These are phyloP conservation scores for Dynastes tityus DNA, from an alignment of 2,888 invertebrate species.

Conservation along the genomic window DNA sequence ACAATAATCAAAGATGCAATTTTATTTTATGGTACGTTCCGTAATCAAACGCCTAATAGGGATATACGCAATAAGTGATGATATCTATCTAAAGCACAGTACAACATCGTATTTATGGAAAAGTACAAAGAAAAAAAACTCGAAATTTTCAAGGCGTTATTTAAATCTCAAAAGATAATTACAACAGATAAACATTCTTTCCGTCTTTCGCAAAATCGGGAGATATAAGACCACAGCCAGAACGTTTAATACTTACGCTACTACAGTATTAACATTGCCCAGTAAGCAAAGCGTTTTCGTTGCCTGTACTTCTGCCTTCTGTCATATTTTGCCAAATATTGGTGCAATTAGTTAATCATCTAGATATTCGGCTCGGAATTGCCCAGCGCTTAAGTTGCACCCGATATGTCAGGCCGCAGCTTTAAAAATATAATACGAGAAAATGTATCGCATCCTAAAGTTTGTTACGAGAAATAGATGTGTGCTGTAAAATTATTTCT, in stretches of 20 bases:
- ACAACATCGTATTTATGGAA: too few relatives aligned
- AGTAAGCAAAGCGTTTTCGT: background rate
- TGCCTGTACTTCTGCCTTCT: background rate
- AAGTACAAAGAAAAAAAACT: too few relatives aligned
- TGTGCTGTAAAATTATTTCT: background rate
- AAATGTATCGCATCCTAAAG: background rate
- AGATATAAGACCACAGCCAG: constrained; percentile 42
- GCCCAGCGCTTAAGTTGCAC: background rate
- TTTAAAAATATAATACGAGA: background rate
- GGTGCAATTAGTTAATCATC: too few relatives aligned
- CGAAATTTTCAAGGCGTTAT: too few relatives aligned
- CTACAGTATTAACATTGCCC: background rate
- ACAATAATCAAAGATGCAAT: too few relatives aligned
- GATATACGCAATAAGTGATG: too few relatives aligned
- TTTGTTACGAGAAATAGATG: background rate
- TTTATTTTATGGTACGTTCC: too few relatives aligned
- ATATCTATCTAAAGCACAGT: too few relatives aligned
- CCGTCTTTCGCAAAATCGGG: background rate
- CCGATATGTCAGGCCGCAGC: constrained; percentile 21
- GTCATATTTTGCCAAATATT: background rate
- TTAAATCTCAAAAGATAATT: too few relatives aligned
- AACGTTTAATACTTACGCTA: background rate
- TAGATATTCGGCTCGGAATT: background rate
- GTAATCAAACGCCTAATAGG: too few relatives aligned
- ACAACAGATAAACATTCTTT: too few relatives aligned